Base-by-base conservation (phyloP, 2,113 vertebrate species). In the Gymnobelideus leadbeateri region DNA sequence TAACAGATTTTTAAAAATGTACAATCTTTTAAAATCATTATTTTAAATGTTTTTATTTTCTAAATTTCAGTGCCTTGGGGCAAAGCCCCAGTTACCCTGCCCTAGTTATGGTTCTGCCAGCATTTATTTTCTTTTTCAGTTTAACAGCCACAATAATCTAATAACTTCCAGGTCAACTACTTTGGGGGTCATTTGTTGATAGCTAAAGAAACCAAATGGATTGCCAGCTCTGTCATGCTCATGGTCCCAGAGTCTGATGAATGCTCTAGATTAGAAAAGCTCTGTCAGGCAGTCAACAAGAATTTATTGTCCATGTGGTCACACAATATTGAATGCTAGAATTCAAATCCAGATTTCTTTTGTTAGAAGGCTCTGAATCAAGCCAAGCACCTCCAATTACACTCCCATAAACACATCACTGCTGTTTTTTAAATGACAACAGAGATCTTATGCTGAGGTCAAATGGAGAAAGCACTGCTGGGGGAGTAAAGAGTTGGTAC, bases 331-430 rank as follows among this genome's bases (percentile, higher is more conserved):
- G 92, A 96, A 57, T 84, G 77, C 23, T 95, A 54, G 89, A 93
- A 96, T 96, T 95, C 53, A 51, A 61, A 94, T 46, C 11, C 54
- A 91, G n/a, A 51, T 92, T 93, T 91, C 92, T n/a, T 54, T 89
- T 53, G 68, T 94, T 92, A 92, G 92, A 61, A 57, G 7, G 23
- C 50, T 46, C 31, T 95, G 84, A 91, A 92, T 93, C 92, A 90
- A 95, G 95, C 4, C 14, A 54, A 52, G 49, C 31, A 47, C 84
- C 55, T 24, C 52, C 23, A 46, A 31, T 26, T 51, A 53, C 26
- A 37, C 61, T 7, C 61, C 61, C 61, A 77, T 77, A 91, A 95
- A 94, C 84, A 31, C 91, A 46, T 94, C 47, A 11, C 53, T 52
- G 50, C 91, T 92, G 57, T 93, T 93, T 95, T 90, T 91, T 23